Evolutionary conservation across 1,140 invertebrate species (phyloP), one percentile per base, ranked within the genome.

Genomic region (Drosophila paulistorum): DNA sequence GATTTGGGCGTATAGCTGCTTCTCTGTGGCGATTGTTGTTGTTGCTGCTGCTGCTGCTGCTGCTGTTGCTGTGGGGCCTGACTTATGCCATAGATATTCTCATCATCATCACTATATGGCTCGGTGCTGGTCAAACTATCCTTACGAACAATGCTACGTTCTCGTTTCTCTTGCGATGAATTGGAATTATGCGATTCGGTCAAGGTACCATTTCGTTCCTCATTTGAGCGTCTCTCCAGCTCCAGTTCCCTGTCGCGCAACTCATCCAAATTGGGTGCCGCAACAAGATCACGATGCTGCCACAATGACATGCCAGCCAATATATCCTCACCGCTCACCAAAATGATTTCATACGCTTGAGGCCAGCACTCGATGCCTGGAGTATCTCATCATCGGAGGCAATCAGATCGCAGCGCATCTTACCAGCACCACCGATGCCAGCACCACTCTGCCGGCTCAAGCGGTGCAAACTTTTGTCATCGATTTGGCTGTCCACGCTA

Each of bases 291-390:
- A n/a, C 96, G 93, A 89, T 97, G 96, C 84, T 95, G 95, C 96
- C 96, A 97, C 13, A 97, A 91, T 0, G 96, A 95, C 96, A 97
- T 97, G 0, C 96, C 96, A 74, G 96, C 96, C 48, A 97, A 92
- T 7, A 97, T 96, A 37, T 95, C 94, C 13, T 94, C 94, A 1
- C 94, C 95, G 7, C 76, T 89, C 95, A 79, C 96, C 96, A 97
- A 74, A 97, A 97, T 0, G 96, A 96, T 91, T 97, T 97, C 0
- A 96, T 97, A 37, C 96, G 93, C 89, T 97, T 97, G 0, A 97
- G 94, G 3, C 90, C 90, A 0, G 87, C 76, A 66, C 90, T 84
- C 5, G 90, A 91, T 0, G 90, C 90, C 64, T 91, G 90, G 45
- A 91, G 60, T 17, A 91, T 91, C 65, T 91, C 90, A 61, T 91